These are phyloP conservation scores for Drosophila jambulina DNA, from an alignment of 1,140 invertebrate species.

Conservation along the genomic window DNA sequence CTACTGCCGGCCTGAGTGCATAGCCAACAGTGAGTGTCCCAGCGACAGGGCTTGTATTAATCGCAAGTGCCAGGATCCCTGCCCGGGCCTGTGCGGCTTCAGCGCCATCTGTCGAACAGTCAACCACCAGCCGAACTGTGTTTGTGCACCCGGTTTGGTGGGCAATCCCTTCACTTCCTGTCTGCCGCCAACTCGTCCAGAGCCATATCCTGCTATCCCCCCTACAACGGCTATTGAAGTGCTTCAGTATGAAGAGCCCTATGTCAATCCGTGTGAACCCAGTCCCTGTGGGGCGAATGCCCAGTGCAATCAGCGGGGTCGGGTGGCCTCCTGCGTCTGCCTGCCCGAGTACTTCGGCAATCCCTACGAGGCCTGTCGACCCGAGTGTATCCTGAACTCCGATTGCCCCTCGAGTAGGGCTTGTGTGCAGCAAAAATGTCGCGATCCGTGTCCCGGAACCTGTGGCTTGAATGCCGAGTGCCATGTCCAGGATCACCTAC, in stretches of 20 bases:
- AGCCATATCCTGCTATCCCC: constrained; percentile 26
- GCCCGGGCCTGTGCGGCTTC: constrained; percentile 87
- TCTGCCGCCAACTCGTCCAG: constrained; percentile 86
- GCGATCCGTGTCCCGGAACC: constrained; percentile 91
- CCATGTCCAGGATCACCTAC: constrained; percentile 90
- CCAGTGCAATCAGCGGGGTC: constrained; percentile 88
- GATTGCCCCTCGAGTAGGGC: constrained; percentile 89
- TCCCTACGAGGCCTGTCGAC: constrained; percentile 91
- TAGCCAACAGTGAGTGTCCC: constrained; percentile 89
- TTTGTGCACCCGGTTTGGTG: constrained; percentile 89
- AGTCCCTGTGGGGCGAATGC: constrained; percentile 88
- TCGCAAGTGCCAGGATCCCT: constrained; percentile 88
- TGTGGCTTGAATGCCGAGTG: constrained; percentile 91
- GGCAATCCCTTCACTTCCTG: constrained; percentile 89
- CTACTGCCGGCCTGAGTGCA: constrained; percentile 89
- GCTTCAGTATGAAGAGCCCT: constrained; percentile 91
- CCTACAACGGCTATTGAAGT: constrained; percentile 87
- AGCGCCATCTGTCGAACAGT: constrained; percentile 89
- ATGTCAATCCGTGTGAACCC: constrained; percentile 87
- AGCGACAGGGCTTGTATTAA: constrained; percentile 89
- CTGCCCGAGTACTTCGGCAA: constrained; percentile 89
- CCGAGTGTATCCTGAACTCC: constrained; percentile 90
- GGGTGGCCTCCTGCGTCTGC: constrained; percentile 90
- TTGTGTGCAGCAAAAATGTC: constrained; percentile 91
- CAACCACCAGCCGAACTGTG: constrained; percentile 89